Evolutionary conservation across 92 coral and sea anemone species (phyloP).

Genomic region (Blastomussa wellsi): DNA sequence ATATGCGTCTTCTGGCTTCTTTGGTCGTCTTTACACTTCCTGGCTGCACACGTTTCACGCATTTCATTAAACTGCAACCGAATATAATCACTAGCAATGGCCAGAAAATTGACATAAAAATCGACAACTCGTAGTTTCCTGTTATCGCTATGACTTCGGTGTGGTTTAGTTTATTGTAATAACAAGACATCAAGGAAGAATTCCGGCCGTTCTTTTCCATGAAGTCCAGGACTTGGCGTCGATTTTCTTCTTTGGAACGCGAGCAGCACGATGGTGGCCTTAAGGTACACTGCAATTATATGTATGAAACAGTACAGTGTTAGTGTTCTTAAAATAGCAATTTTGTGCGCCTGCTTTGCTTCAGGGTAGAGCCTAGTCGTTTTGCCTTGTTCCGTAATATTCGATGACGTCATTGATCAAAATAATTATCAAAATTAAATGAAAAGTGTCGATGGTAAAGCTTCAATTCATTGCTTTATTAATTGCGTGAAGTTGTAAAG

Average conservation of each 20-base stretch:
- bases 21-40: background rate
- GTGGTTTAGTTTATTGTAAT: constrained; percentile 16
- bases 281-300: constrained; percentile 1
- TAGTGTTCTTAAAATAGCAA: no score
- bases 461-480: no score
- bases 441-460: no score
- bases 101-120: constrained; percentile 19
- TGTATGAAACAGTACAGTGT: background rate
- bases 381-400: no score
- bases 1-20: background rate
- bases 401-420: no score
- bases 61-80: constrained; percentile 14
- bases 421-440: no score
- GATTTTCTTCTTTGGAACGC: constrained; percentile 18
- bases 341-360: no score
- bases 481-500: no score
- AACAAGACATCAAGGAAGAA: background rate
- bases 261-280: constrained; percentile 34
- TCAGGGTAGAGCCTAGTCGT: no score
- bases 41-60: background rate
- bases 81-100: background rate
- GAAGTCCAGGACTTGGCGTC: constrained; percentile 8
- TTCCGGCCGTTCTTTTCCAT: constrained; percentile 16
- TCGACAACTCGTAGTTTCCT: constrained; percentile 1
- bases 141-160: constrained; percentile 14